Evolutionary conservation across 2,888 invertebrate genomes (phyloP).

Genomic region (Diadegma fenestrale): DNA sequence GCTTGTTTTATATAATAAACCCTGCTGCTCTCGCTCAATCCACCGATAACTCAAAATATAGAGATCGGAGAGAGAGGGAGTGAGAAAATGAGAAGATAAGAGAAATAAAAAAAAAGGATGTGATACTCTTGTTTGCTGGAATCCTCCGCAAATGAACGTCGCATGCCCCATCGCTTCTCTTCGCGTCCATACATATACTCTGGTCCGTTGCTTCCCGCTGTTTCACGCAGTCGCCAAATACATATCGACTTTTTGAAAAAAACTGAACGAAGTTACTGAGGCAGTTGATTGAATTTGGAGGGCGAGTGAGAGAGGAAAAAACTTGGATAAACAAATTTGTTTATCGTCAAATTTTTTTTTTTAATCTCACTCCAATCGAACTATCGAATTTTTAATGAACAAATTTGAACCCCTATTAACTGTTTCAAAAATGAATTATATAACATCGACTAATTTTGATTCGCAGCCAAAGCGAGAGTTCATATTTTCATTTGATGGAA

Average conservation of each 20-base stretch:
- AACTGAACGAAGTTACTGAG: slow-evolving; percentile 41
- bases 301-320: slow-evolving; percentile 12
- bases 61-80: slow-evolving; percentile 8
- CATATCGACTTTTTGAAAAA: slow-evolving; percentile 63
- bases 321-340: background rate
- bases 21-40: slow-evolving; percentile 38
- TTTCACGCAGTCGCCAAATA: slow-evolving; percentile 37
- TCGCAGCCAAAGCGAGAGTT: too few relatives aligned
- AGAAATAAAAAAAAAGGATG: slow-evolving; percentile 23
- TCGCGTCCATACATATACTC: slow-evolving; percentile 12
- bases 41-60: slow-evolving; percentile 29
- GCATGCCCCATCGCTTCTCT: slow-evolving; percentile 36
- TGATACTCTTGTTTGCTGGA: slow-evolving; percentile 35
- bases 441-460: too few relatives aligned
- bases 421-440: background rate
- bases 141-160: slow-evolving; percentile 38
- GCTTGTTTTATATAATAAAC: slow-evolving; percentile 70
- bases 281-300: too few relatives aligned
- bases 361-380: slow-evolving; percentile 12
- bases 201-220: slow-evolving; percentile 10
- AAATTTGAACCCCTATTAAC: too few relatives aligned
- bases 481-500: background rate
- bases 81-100: slow-evolving; percentile 8
- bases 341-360: slow-evolving; percentile 59
- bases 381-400: background rate